These are phyloP conservation scores for Sarcophaga bullata DNA, from an alignment of 1,140 invertebrate species.

Conservation along the genomic window DNA sequence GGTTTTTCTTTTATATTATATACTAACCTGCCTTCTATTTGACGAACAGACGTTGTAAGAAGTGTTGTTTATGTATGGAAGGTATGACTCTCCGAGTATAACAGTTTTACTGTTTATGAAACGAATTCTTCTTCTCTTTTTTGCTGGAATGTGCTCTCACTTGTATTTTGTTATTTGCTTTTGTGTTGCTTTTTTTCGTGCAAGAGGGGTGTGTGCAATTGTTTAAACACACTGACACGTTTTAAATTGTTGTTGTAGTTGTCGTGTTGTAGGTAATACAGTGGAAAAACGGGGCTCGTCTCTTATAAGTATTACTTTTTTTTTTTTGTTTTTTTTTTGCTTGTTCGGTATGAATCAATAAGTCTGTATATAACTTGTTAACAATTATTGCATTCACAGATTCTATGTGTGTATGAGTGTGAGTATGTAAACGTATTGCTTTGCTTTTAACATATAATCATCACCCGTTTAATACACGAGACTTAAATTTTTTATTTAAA, in stretches of 20 bases:
- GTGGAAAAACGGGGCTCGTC: conserved; percentile 36
- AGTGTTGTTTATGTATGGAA: background rate
- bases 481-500: background rate
- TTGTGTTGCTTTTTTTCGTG: background rate
- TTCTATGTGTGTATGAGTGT: background rate
- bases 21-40: conserved; percentile 21
- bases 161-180: background rate
- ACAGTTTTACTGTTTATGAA: conserved; percentile 16
- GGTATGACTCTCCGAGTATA: background rate
- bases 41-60: too few species aligned
- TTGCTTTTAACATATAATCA: background rate
- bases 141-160: conserved; percentile 22
- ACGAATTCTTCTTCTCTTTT: background rate
- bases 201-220: conserved; percentile 34
- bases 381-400: conserved; percentile 31
- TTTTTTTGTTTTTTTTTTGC: too few species aligned
- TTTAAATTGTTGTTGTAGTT: background rate
- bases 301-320: background rate
- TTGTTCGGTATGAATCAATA: background rate
- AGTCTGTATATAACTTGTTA: background rate
- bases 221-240: background rate
- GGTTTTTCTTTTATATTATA: background rate
- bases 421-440: background rate
- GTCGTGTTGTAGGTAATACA: background rate
- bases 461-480: background rate